These are phyloP conservation scores for Corythaixoides concolor DNA, from an alignment of 2,113 vertebrate genomes.

Conservation along the genomic window DNA sequence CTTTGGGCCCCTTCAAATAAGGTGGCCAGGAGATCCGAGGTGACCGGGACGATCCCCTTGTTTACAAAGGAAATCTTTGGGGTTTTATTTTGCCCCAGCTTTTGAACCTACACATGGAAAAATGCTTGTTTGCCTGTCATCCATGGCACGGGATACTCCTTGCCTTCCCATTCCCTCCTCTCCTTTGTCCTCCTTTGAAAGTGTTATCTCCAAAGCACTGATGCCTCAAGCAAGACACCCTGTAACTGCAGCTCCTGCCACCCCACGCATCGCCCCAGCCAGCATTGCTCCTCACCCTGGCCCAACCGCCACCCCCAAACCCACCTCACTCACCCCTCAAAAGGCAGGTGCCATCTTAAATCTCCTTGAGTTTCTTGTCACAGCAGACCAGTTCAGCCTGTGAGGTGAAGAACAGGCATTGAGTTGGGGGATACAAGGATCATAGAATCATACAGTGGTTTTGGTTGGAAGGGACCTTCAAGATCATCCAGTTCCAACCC, in stretches of 20 bases:
- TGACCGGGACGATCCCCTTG: background rate
- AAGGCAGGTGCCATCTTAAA: background rate
- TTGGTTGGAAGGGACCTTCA: no score
- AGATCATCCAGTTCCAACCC: no score
- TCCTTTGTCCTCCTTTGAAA: background rate
- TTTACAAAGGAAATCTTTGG: background rate
- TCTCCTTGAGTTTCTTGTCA: fast-evolving
- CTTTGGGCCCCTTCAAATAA: background rate
- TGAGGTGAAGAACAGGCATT: background rate
- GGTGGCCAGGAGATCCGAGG: background rate
- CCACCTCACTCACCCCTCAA: background rate
- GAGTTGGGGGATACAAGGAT: background rate
- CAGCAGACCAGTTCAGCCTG: background rate
- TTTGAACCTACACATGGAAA: background rate
- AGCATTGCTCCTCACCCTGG: background rate
- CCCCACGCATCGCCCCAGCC: fast-evolving
- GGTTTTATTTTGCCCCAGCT: background rate
- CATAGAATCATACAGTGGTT: no score
- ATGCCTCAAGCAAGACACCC: background rate
- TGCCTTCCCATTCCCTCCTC: background rate
- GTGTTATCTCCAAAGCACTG: background rate
- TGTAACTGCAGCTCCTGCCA: background rate
- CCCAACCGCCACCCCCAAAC: background rate
- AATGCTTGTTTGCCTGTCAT: background rate
- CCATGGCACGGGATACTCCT: background rate